Conservation (phyloP, 1,140 invertebrate species). For the Trichonephila clavipes region DNA sequence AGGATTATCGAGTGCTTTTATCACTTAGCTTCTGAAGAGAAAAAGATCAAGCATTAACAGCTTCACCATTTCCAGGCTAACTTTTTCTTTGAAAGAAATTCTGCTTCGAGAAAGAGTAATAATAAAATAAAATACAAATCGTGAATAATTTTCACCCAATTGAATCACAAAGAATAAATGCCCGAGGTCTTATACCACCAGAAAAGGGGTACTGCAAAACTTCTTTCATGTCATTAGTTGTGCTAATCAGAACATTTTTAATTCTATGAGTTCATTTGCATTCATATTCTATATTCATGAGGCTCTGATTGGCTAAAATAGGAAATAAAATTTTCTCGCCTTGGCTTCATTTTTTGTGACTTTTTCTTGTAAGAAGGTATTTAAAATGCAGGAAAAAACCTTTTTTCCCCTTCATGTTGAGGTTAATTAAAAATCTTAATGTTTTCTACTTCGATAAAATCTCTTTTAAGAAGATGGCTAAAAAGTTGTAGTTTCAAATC, state of each 20-base stretch:
- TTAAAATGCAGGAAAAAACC: background rate
- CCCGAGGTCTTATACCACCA: background rate
- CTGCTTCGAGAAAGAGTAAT: background rate
- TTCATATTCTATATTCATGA: slow-evolving; percentile 4
- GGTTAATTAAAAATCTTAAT: slow-evolving; percentile 10
- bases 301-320: background rate
- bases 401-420: background rate
- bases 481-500: background rate
- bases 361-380: background rate
- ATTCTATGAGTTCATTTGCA: slow-evolving; percentile 5
- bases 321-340: background rate
- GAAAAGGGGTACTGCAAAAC: background rate
- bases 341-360: background rate
- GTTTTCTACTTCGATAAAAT: background rate
- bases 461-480: background rate
- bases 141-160: background rate
- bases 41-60: background rate
- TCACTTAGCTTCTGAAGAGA: background rate
- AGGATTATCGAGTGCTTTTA: background rate
- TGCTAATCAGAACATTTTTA: background rate
- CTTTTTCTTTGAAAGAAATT: background rate
- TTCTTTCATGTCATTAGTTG: background rate
- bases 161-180: background rate
- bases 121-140: background rate
- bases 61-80: background rate